Conservation (phyloP, 2,113 vertebrate genomes). For the Platichthys stellatus region DNA sequence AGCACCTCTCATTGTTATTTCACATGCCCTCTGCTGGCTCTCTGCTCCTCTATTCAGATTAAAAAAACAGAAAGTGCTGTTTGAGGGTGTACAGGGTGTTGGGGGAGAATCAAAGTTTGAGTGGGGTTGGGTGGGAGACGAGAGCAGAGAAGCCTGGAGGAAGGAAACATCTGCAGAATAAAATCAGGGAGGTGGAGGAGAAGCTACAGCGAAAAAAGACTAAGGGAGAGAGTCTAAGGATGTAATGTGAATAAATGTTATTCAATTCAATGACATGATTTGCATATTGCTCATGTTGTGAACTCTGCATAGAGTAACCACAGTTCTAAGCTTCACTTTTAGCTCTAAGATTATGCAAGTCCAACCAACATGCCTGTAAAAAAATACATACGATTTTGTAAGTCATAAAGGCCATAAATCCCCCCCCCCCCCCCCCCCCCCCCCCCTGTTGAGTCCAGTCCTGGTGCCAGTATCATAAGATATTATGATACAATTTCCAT, state of each 20-base stretch:
- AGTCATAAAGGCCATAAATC: not conserved
- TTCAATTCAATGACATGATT: not conserved
- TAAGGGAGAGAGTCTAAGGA: not conserved
- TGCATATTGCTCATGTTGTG: not conserved
- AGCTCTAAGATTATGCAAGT: not conserved
- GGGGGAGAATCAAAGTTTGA: slow-evolving; percentile 16
- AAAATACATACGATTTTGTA: not conserved
- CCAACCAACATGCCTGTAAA: not conserved
- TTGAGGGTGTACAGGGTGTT: slow-evolving; percentile 20
- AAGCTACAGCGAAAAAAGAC: not conserved
- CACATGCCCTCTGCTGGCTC: not conserved
- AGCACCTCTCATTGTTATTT: slow-evolving; percentile 43
- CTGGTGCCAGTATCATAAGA: too few species aligned
- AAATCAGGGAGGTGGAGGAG: not conserved
- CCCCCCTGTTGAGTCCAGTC: not conserved
- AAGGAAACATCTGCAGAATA: slow-evolving; percentile 18
- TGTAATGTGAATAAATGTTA: not conserved
- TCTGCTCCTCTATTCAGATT: slow-evolving; percentile 17
- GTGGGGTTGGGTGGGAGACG: not conserved
- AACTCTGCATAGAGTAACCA: not conserved
- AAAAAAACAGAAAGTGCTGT: slow-evolving; percentile 29
- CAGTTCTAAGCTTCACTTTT: too few species aligned
- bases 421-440: too few species aligned
- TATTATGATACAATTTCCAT: not conserved
- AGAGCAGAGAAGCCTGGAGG: not conserved